phyloP scores from a whole-genome alignment of 92 coral and sea anemone genomes.

The Porites rus region DNA sequence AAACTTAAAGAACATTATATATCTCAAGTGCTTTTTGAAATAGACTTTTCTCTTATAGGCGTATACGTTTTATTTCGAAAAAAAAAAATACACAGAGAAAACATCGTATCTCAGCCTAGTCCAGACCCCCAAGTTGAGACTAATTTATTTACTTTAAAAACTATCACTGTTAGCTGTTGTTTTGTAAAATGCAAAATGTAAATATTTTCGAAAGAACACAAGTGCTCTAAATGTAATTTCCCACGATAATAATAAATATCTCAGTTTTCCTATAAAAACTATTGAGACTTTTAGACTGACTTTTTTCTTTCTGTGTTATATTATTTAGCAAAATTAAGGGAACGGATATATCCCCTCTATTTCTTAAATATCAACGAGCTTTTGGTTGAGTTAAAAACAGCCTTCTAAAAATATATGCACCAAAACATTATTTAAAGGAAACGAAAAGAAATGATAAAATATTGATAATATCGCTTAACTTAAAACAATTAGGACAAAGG shows the following conservation, averaged over 20 bases:
- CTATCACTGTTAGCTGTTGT: not conserved
- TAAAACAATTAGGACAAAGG: constrained; percentile 13
- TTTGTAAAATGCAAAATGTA: constrained; percentile 25
- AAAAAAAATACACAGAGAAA: not conserved
- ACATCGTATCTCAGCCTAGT: not conserved
- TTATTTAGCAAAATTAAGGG: not conserved
- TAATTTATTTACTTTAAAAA: not conserved
- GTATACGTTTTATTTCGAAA: not conserved
- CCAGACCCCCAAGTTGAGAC: not conserved
- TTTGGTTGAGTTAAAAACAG: not conserved
- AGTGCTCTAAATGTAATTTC: constrained; percentile 24
- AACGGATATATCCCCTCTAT: not conserved
- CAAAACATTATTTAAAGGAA: constrained; percentile 11
- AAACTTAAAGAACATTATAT: no score
- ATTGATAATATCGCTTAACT: not conserved
- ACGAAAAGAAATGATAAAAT: constrained; percentile 13
- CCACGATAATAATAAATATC: constrained; percentile 24
- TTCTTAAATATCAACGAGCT: no score
- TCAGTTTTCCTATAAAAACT: not conserved
- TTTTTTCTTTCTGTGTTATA: not conserved
- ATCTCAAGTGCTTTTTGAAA: no score
- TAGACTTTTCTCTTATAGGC: no score
- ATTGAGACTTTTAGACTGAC: not conserved
- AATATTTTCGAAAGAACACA: constrained; percentile 34
- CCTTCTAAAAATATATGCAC: not conserved